Base-by-base conservation (phyloP, 2,888 invertebrate species). In the Lamellibrachia satsuma region DNA sequence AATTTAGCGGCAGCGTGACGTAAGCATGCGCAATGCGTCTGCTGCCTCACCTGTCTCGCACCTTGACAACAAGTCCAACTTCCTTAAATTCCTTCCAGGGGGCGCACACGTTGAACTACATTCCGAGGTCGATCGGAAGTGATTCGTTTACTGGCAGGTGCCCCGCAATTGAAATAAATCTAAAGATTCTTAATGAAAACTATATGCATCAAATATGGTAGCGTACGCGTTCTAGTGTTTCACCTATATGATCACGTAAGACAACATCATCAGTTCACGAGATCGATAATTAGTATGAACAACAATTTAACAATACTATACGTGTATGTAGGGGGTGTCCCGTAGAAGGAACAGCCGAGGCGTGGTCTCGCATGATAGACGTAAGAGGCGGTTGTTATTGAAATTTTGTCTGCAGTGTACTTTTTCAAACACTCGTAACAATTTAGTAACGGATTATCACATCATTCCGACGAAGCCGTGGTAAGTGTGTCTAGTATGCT, bases 21-120 rank as follows among this genome's bases (percentile, higher is more conserved):
- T n/a, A 75, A 75, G 75, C 75, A 75, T 75, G 75, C 75, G 75
- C 75, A 75, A 75, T 75, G 75, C 75, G 75, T 75, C 75, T 75
- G 75, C 75, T 75, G 75, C 75, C 75, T 75, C 75, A 75, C 75
- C 75, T 75, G 75, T 75, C 75, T 75, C 75, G 75, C 75, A 75
- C 75, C 75, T 75, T 75, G 75, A 75, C 75, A 22, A 75, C 75
- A 75, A 22, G 75, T 75, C 75, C 22, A 75, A 75, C 75, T 75
- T 75, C 75, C 75, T 75, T 75, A 75, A 75, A 75, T 75, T 75
- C 75, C 75, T 75, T 75, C 75, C 75, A 75, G 75, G n/a, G 75
- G 75, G 75, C 75, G 75, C 75, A 75, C 75, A 75, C 75, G 75
- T 75, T 75, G 75, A 75, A 75, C 75, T 75, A 75, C 75, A 75